Base-by-base conservation (phyloP, 2,113 vertebrate genomes). In the Gorsachius goisagi region DNA sequence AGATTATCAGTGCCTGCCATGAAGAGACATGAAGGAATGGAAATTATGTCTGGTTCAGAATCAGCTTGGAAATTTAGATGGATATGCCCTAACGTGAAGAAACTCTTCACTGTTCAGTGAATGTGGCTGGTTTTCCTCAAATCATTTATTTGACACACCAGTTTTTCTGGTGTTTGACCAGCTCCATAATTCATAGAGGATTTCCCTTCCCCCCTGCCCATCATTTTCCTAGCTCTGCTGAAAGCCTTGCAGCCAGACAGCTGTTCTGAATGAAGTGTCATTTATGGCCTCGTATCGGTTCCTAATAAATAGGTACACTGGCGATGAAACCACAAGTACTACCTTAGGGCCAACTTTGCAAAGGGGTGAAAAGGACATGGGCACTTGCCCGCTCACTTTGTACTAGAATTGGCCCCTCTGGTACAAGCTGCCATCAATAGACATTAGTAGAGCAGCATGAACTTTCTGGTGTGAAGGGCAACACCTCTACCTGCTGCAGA, bases 1-100 rank as follows among this genome's bases (percentile, higher is more conserved):
- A 93, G 76, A 94, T 95, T 95, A 96, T 95, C 94, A 69, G 86
- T 85, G 84, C 81, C 76, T 97, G 80, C 89, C 89, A 82, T 85
- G 86, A 93, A 95, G 80, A 90, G 86, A 92, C 85, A 86, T 78
- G 86, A 95, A 95, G 73, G 60, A 95, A 93, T 93, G 92, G 69
- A 95, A 95, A 90, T 93, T 90, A 87, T 41, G 86, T 91, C 94
- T 95, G 66, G 49, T 95, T 92, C 83, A 75, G 84, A 93, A 91
- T 92, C 83, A 72, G 58, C 77, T 91, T 89, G 89, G 92, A 96
- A 95, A 92, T 93, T 87, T 92, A 82, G 92, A 94, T 79, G 83
- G 91, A 78, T 96, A 87, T 62, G 82, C 90, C 87, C 28, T 89
- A 87, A 95, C 0, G 2, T 73, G 83, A 94, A 94, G 92, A 92